Conservation (phyloP, 1,140 invertebrate genomes). For the Goniozus legneri region DNA sequence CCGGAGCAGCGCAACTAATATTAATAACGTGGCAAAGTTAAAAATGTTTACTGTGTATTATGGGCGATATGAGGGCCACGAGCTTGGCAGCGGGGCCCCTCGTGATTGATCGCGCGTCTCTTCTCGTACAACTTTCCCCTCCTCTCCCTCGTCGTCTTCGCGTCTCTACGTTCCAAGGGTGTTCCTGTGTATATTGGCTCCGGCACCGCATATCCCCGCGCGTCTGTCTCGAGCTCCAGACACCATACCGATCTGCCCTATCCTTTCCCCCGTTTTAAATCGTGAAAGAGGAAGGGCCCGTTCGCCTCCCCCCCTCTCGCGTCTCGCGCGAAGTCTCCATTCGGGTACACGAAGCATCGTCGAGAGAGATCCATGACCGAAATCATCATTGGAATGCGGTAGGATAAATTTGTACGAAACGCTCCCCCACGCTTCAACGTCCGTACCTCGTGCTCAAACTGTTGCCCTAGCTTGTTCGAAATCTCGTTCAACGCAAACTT, state of each 20-base stretch:
- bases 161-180: constrained; percentile 44
- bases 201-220: constrained; percentile 19
- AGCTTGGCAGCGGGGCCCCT: constrained; percentile 47
- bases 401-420: neutral
- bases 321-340: neutral
- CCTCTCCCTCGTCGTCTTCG: too few species aligned
- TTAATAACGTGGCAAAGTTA: constrained; percentile 57
- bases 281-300: constrained; percentile 9
- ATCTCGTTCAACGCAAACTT: too few species aligned
- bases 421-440: too few species aligned
- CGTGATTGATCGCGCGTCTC: constrained; percentile 53
- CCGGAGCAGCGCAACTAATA: constrained; percentile 44
- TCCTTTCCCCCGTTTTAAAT: constrained; percentile 5
- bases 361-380: neutral
- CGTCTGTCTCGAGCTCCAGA: constrained; percentile 16
- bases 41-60: constrained; percentile 55
- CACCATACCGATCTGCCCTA: constrained; percentile 21
- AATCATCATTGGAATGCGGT: neutral
- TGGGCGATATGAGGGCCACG: constrained; percentile 51
- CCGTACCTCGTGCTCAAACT: too few species aligned
- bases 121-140: too few species aligned
- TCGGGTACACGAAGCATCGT: too few species aligned
- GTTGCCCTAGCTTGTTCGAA: too few species aligned
- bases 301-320: neutral
- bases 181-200: constrained; percentile 49